Percentiles rank a stretch among this genome's conserved stretches.
phyloP scores from a whole-genome alignment of 1,140 invertebrate genomes.

The Linepithema humile region DNA sequence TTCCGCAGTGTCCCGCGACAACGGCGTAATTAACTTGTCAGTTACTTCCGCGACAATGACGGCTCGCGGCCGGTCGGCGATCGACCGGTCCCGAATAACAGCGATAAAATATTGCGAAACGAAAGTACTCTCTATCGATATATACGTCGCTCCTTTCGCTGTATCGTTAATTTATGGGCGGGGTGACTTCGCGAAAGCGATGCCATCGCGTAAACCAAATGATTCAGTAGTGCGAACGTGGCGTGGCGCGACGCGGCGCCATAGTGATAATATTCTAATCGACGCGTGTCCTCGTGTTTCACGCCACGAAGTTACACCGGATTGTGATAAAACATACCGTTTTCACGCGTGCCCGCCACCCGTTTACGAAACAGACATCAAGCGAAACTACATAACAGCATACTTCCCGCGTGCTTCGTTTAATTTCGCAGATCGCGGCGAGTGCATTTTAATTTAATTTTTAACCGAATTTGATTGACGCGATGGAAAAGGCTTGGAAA shows the following conservation, averaged over 20 bases:
- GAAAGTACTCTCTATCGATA: background rate
- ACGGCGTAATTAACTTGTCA: slow-evolving; percentile 49
- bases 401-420: background rate
- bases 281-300: slow-evolving; percentile 34
- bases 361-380: background rate
- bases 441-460: slow-evolving; percentile 49
- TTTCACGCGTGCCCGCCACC: background rate
- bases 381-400: background rate
- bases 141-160: background rate
- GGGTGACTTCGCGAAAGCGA: slow-evolving; percentile 40
- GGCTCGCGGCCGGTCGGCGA: background rate
- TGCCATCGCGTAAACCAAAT: slow-evolving; percentile 19
- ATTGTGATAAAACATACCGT: slow-evolving; percentile 18
- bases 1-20: background rate
- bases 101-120: slow-evolving; percentile 50
- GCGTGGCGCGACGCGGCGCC: slow-evolving; percentile 4
- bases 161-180: slow-evolving; percentile 63
- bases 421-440: slow-evolving; percentile 11
- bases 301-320: slow-evolving; percentile 22
- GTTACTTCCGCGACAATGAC: slow-evolving; percentile 42
- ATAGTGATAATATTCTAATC: slow-evolving; percentile 70
- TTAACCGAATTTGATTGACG: slow-evolving; percentile 39
- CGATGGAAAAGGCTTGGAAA: slow-evolving; percentile 28
- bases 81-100: slow-evolving; percentile 45
- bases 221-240: slow-evolving; percentile 50